phyloP scores from a whole-genome alignment of 2,113 vertebrate species.

The Dipodomys merriami region DNA sequence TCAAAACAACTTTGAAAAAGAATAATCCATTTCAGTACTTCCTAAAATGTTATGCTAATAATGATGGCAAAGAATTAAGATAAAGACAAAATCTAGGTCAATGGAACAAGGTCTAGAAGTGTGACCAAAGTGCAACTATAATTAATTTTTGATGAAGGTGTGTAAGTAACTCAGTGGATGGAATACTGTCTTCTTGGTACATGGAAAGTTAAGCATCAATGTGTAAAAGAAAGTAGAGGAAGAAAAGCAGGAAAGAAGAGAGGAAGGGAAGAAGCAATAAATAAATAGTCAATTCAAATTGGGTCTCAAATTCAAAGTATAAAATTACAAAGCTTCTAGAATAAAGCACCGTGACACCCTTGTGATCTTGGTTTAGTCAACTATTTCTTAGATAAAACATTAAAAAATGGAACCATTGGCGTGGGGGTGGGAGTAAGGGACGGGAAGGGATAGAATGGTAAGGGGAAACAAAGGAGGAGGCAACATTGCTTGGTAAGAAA shows the following conservation, averaged over 20 bases:
- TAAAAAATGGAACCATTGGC: no score
- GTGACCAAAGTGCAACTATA: not conserved
- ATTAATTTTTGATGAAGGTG: not conserved
- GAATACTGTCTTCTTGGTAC: not conserved
- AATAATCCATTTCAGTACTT: slow-evolving; percentile 6
- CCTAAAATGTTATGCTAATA: not conserved
- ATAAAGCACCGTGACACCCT: no score
- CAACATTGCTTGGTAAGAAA: no score
- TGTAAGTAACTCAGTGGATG: not conserved
- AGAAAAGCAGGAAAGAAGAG: not conserved
- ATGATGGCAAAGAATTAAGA: not conserved
- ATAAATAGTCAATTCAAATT: no score
- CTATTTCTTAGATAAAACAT: no score
- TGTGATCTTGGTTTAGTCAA: no score
- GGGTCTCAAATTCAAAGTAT: no score
- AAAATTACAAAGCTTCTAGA: no score
- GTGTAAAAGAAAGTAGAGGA: not conserved
- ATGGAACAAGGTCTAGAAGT: not conserved
- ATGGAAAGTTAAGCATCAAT: not conserved
- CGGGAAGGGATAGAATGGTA: no score
- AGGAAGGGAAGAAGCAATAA: not conserved
- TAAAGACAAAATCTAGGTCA: not conserved
- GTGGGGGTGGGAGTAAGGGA: no score
- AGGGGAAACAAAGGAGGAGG: no score
- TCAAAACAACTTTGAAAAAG: not conserved